Conservation (phyloP, 2,888 invertebrate species). For the Drosophila monieri region DNA sequence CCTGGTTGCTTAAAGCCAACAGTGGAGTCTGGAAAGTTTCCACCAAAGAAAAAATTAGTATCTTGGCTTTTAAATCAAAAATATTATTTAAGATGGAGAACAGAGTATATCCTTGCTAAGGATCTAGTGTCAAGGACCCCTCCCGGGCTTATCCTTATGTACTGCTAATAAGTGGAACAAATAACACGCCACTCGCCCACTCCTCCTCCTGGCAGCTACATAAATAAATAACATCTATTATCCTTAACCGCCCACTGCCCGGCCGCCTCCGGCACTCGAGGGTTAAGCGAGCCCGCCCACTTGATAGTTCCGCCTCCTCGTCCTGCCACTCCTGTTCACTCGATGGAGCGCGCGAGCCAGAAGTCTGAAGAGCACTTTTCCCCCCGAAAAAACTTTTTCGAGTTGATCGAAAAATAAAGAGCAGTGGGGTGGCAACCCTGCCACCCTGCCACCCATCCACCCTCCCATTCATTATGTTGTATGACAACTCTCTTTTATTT, state of each 20-base stretch:
- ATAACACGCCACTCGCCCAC: conserved; percentile 34
- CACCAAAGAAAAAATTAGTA: neutral
- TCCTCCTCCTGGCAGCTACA: conserved; percentile 11
- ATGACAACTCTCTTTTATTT: conserved; percentile 29
- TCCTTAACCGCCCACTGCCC: conserved; percentile 1
- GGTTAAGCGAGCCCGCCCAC: conserved; percentile 42
- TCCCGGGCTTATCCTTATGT: conserved; percentile 48
- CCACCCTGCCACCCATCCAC: neutral
- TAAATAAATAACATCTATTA: conserved; percentile 38
- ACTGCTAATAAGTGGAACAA: conserved; percentile 51
- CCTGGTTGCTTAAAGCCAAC: conserved; percentile 28
- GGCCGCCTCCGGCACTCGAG: conserved; percentile 27
- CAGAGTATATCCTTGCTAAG: no score
- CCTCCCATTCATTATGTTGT: conserved; percentile 33
- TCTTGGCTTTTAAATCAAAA: no score
- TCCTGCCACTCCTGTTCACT: conserved; percentile 57
- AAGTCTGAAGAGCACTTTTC: conserved; percentile 46
- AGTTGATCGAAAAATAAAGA: conserved; percentile 57
- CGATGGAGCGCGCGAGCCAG: conserved; percentile 63
- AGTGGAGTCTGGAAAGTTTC: neutral
- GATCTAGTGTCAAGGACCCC: neutral
- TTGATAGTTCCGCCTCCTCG: conserved; percentile 18
- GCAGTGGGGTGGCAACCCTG: neutral
- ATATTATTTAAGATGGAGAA: no score
- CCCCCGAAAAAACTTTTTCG: conserved; percentile 64